Evolutionary conservation across 2,113 vertebrate genomes (phyloP), one percentile per base, ranked within the genome.

Genomic region (Perccottus glenii): DNA sequence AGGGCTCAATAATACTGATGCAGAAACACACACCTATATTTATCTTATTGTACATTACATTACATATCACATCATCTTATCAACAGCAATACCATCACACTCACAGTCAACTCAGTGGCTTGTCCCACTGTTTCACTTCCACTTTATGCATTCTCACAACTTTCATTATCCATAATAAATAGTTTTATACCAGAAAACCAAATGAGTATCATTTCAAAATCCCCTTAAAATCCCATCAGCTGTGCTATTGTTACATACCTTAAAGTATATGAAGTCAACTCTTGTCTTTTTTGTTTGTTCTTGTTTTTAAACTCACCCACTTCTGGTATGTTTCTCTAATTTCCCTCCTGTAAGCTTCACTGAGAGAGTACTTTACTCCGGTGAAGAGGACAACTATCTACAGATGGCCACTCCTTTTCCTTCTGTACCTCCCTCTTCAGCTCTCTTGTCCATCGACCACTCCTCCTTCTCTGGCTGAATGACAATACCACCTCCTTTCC

Each of bases 331-430:
- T 46, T 65, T 55, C 52, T 51, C 77, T 69, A 47, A 88, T 85
- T 87, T 87, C 82, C 77, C 81, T 91, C 75, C 80, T 79, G 32
- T 69, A 56, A 74, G 72, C 86, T 76, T 78, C 82, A 87, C 82
- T 83, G 77, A 78, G 77, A 88, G 81, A 85, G 78, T 80, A 80
- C 84, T 84, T 80, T 56, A 85, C 79, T 83, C 72, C 52, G 66
- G 75, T 72, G 68, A 78, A 87, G 77, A 86, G 77, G 77, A 60
- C 72, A 69, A 77, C 84, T 90, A 89, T 90, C 88, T 86, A 70
- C 77, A 84, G 64, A 84, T 87, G 77, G 90, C 91, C 92, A 91
- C 92, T 89, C 92, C 92, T 91, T 91, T 92, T 90, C 90, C 91
- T 90, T 67, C 83, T 81, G 80, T 68, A 70, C 68, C 78, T 78